Evolutionary conservation across 2,113 vertebrate species (phyloP), one percentile per base, ranked within the genome.

Genomic region (Recurvirostra avosetta): DNA sequence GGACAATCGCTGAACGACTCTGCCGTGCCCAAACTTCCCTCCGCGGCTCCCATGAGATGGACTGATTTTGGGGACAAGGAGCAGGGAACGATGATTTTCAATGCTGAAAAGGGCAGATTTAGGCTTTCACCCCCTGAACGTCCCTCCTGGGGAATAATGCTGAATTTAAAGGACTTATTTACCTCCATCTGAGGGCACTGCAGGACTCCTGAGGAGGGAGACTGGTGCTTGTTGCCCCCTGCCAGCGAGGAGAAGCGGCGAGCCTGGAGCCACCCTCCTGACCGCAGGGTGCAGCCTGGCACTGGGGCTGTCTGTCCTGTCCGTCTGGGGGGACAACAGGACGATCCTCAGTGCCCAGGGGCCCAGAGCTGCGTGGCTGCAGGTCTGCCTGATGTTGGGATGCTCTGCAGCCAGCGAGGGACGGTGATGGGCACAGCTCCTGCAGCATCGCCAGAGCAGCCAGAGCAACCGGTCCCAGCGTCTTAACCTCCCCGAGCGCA

Each of bases 21-120:
- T 56, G 38, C 61, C 0, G 2, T 52, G 62, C 40, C 43, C 47
- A n/a, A 15, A 14, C 27, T 65, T 63, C 66, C 15, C 30, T 21
- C 32, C 0, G 0, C 15, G n/a, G 8, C n/a, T 73, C 10, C 13
- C 0, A 6, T 20, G 12, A 43, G 61, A 49, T 30, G 27, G 27
- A 22, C 15, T 2, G 1, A 11, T 52, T 52, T 10, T 34, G 26
- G 41, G 30, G 18, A 78, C 17, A 38, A 25, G 25, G n/a, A 65
- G 49, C 56, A 68, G 56, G 36, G 38, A 85, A 21, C 0, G 5
- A 41, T 8, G 40, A 7, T 43, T 85, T 61, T 32, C 47, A 20
- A 2, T 13, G 76, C 32, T 72, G 36, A 55, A 61, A 56, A 82
- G 53, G 40, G 21, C 40, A 65, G 45, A 40, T 52, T 62, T 14